These are phyloP conservation scores for Climacteris rufus DNA, from an alignment of 2,113 vertebrate species.

Conservation along the genomic window DNA sequence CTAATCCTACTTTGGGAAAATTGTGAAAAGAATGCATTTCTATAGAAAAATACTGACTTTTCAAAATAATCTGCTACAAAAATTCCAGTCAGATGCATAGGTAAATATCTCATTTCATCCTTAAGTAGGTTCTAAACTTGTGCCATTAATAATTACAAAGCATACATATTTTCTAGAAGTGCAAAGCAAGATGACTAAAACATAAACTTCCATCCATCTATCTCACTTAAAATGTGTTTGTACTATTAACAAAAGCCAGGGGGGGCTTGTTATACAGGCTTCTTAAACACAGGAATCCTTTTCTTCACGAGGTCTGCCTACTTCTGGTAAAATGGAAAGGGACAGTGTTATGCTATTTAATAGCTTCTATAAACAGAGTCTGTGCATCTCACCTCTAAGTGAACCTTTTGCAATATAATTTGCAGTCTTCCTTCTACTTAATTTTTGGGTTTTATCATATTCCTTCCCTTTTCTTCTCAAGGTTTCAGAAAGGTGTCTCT, in stretches of 20 bases:
- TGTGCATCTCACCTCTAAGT: not conserved
- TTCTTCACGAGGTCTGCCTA: not conserved
- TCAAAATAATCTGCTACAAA: not conserved
- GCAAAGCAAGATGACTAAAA: not conserved
- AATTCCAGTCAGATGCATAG: not conserved
- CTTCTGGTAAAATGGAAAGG: not conserved
- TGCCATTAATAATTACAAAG: not conserved
- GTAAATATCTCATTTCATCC: not conserved
- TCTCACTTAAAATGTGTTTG: not conserved
- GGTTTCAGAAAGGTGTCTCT: not conserved
- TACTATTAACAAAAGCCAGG: not conserved
- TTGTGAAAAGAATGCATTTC: not conserved
- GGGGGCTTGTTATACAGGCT: not conserved
- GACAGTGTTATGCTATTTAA: not conserved
- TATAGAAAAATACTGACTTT: not conserved
- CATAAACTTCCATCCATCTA: not conserved
- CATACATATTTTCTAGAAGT: not conserved
- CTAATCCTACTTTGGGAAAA: not conserved
- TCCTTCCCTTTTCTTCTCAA: not conserved
- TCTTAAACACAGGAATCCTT: not conserved
- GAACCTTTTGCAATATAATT: not conserved
- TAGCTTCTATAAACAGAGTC: not conserved
- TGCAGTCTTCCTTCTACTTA: not conserved
- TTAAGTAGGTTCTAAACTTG: not conserved
- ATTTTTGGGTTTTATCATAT: not conserved